Base-by-base conservation (phyloP, 2,113 vertebrate genomes). In the Rhinolophus ferrumequinum region DNA sequence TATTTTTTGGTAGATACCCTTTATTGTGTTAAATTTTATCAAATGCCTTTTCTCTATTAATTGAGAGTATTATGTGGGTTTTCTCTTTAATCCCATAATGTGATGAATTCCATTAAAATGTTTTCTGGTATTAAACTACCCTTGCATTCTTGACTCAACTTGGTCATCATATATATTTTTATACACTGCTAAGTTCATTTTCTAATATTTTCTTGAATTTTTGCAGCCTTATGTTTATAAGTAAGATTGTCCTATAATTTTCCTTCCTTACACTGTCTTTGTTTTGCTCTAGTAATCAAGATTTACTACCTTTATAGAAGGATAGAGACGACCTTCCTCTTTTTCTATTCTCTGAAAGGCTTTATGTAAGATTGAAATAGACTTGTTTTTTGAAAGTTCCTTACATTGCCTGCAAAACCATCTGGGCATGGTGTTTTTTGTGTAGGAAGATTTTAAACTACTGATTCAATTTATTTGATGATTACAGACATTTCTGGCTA, bases 371-470 rank as follows among this genome's bases (percentile, higher is more conserved):
- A 70, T 58, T 24, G 24, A 93, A 70, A 80, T 87, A 50, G n/a
- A 41, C 64, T 58, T 56, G 16, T n/a, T 58, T 85, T 66, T 93
- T 69, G 15, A 54, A 77, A 67, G 24, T 60, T 87, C 21, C 38
- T 70, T 70, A 93, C 87, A 80, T 70, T 67, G 62, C 33, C 38
- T 87, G 56, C n/a, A 72, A 86, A 80, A 95, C 73, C 66, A 67
- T 80, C 62, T 70, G 73, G 64, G 22, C 44, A 54, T 86, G 16
- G 35, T 91, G 28, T 79, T 86, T 79, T 33, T 35, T 87, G 47
- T 58, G n/a, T 72, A 69, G 70, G 44, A 91, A 95, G 73, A 80
- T 80, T 91, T 77, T 80, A 79, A 95, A 73, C 81, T 85, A 60
- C 62, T 90, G 62, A 70, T 80, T 86, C 28, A n/a, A 69, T 70